Evolutionary conservation across 2,113 vertebrate genomes (phyloP).

Genomic region (Monopterus albus): DNA sequence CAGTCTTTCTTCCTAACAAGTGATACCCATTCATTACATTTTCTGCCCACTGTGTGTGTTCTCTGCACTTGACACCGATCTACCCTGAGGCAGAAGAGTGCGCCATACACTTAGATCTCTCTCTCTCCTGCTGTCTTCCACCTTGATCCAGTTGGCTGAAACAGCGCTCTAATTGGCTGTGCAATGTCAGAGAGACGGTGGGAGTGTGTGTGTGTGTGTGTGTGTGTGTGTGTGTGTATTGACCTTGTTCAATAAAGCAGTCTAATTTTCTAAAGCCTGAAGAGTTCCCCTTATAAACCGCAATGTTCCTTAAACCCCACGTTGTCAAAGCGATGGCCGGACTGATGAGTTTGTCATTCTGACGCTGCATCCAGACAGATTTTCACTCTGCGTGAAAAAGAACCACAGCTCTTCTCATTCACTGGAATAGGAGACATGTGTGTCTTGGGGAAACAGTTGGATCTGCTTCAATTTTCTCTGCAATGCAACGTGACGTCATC

Average conservation of each 20-base stretch:
- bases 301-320: not conserved
- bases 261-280: not conserved
- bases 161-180: conserved; percentile 65
- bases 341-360: not conserved
- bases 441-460: no score
- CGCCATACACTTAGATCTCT: conserved; percentile 66
- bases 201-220: conserved; percentile 17
- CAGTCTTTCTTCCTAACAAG: conserved; percentile 39
- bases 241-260: conserved; percentile 20
- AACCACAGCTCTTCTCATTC: no score
- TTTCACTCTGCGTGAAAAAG: no score
- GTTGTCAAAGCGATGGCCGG: not conserved
- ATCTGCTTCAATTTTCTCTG: no score
- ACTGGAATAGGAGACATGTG: no score
- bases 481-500: no score
- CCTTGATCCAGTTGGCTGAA: conserved; percentile 71
- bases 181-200: conserved; percentile 41
- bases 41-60: conserved; percentile 67
- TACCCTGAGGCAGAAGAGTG: conserved; percentile 68
- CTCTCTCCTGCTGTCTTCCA: conserved; percentile 54
- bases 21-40: conserved; percentile 73
- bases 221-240: conserved; percentile 17
- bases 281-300: not conserved
- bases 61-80: conserved; percentile 71
- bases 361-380: no score